Evolutionary conservation across 2,113 vertebrate genomes (phyloP).

Genomic region (Nothobranchius furzeri): DNA sequence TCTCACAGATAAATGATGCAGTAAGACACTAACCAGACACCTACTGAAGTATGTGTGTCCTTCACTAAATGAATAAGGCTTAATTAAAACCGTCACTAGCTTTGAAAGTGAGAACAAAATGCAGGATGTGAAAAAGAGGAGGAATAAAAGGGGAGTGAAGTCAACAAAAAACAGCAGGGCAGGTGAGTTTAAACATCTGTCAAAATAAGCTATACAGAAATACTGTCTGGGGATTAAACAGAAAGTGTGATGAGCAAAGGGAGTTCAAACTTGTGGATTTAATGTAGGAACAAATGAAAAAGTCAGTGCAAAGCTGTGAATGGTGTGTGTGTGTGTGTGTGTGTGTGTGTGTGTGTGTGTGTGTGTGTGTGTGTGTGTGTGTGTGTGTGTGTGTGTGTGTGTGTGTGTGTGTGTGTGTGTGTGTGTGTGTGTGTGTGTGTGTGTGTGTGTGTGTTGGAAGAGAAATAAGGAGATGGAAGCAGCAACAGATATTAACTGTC

Average conservation of each 20-base stretch:
- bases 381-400: background rate
- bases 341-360: too few species aligned
- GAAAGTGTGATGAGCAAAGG: conserved; percentile 18
- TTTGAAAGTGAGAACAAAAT: conserved; percentile 26
- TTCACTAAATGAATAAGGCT: conserved; percentile 59
- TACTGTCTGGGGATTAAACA: conserved; percentile 2
- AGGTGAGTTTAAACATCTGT: conserved; percentile 29
- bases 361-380: too few species aligned
- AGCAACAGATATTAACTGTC: conserved; percentile 27
- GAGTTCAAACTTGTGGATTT: conserved; percentile 33
- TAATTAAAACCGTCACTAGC: conserved; percentile 48
- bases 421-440: too few species aligned
- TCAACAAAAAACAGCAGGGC: conserved; percentile 25
- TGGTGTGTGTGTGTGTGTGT: conserved; percentile 1
- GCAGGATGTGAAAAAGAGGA: conserved; percentile 2
- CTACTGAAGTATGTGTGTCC: conserved; percentile 53
- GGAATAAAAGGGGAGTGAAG: conserved; percentile 9
- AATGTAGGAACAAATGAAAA: conserved; percentile 22
- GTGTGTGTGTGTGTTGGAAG: background rate
- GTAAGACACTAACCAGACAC: conserved; percentile 42
- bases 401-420: background rate
- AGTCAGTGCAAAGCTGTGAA: conserved; percentile 9
- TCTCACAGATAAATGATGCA: conserved; percentile 37
- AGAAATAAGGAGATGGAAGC: conserved; percentile 20
- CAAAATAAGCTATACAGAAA: conserved; percentile 4